phyloP scores from a whole-genome alignment of 2,113 vertebrate species.

The Gracilinanus agilis region DNA sequence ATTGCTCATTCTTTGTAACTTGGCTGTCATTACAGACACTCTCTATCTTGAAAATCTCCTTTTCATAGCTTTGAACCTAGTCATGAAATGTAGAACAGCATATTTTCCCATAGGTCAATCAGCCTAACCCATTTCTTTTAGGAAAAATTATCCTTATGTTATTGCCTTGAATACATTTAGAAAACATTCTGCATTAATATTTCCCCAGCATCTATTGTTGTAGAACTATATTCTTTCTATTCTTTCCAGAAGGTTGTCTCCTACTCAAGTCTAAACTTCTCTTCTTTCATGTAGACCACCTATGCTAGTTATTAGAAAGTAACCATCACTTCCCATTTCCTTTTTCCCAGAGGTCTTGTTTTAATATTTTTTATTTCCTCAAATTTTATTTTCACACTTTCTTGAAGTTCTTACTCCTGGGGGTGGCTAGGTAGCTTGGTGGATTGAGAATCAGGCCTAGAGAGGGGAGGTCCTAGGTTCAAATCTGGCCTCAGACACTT shows the following conservation, averaged over 20 bases:
- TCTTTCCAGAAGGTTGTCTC: slow-evolving; percentile 56
- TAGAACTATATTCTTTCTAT: slow-evolving; percentile 64
- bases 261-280: slow-evolving; percentile 55
- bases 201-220: slow-evolving; percentile 41
- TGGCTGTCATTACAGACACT: slow-evolving; percentile 75
- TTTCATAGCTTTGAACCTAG: slow-evolving; percentile 74
- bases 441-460: too few relatives aligned
- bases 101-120: slow-evolving; percentile 64
- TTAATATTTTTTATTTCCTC: slow-evolving; percentile 4
- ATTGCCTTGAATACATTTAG: slow-evolving; percentile 73
- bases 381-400: slow-evolving; percentile 27
- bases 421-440: too few relatives aligned
- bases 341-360: background rate
- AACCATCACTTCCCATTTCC: background rate
- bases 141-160: slow-evolving; percentile 70
- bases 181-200: slow-evolving; percentile 66
- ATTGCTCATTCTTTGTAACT: slow-evolving; percentile 67
- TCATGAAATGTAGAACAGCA: slow-evolving; percentile 76
- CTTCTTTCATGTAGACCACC: slow-evolving; percentile 35
- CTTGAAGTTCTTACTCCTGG: background rate
- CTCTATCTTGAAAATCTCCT: slow-evolving; percentile 68
- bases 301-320: slow-evolving; percentile 23
- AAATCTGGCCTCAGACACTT: too few relatives aligned
- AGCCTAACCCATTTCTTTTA: slow-evolving; percentile 67
- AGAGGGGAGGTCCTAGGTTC: too few relatives aligned